Percentiles rank a stretch among this genome's conserved stretches.
These are phyloP conservation scores for Gallinago solitaria DNA, from an alignment of 2,797 vertebrate species.

Conservation along the genomic window DNA sequence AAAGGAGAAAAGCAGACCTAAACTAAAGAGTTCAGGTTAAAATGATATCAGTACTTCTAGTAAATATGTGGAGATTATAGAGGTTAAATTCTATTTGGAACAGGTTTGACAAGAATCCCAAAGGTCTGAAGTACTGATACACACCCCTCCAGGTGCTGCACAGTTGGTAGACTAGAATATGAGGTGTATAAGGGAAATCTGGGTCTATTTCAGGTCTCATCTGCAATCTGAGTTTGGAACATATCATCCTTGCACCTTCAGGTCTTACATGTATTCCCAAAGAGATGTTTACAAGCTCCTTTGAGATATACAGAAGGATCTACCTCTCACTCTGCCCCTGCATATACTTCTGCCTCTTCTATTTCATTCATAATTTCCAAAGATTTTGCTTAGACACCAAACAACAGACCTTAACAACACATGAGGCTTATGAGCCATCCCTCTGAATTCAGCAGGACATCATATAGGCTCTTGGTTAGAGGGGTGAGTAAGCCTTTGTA, in stretches of 20 bases:
- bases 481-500: not conserved
- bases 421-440: not conserved
- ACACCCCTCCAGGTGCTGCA: not conserved
- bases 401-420: not conserved
- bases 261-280: not conserved
- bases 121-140: not conserved
- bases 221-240: not conserved
- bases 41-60: not conserved
- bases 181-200: not conserved
- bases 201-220: not conserved
- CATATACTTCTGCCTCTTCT: not conserved
- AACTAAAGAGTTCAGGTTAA: not conserved
- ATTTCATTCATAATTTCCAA: not conserved
- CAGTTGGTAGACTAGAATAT: not conserved
- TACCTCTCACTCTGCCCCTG: not conserved
- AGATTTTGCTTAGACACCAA: not conserved
- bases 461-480: not conserved
- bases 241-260: not conserved
- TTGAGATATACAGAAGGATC: not conserved
- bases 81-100: not conserved
- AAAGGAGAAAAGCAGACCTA: not conserved
- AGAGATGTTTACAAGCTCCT: not conserved
- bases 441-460: not conserved
- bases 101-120: not conserved
- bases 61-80: not conserved